These are phyloP conservation scores for Phoxinus dragarum DNA, from an alignment of 2,797 vertebrate genomes.

Conservation along the genomic window DNA sequence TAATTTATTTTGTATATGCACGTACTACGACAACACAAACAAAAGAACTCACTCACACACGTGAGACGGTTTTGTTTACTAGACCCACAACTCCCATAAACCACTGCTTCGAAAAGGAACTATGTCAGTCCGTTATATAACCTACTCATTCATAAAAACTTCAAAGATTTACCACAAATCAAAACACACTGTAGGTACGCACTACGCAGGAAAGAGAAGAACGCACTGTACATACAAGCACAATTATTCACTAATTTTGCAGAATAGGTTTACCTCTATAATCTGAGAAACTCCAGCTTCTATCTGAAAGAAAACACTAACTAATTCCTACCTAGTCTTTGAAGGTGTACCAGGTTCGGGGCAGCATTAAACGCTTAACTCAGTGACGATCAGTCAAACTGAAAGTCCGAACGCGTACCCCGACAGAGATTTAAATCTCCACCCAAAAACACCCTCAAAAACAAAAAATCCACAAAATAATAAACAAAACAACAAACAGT, in stretches of 20 bases:
- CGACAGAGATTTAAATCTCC: no score
- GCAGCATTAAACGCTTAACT: background rate
- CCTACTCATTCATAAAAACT: background rate
- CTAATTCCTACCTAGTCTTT: background rate
- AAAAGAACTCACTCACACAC: no score
- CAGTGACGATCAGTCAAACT: background rate
- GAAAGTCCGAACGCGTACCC: no score
- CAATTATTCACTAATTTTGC: no score
- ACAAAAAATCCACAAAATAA: no score
- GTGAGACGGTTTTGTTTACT: background rate
- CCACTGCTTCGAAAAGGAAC: background rate
- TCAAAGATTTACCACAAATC: background rate
- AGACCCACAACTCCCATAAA: background rate
- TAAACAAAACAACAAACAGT: no score
- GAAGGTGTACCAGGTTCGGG: background rate
- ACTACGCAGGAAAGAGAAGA: background rate
- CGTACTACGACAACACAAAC: no score
- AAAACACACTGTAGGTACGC: background rate
- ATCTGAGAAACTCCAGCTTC: background rate
- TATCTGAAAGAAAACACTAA: background rate
- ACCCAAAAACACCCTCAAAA: no score
- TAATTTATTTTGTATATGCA: no score
- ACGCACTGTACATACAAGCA: background rate
- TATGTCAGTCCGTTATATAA: accelerated
- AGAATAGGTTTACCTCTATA: background rate